Base-by-base conservation (phyloP, 2,888 invertebrate species). In the Entomobrya proxima region DNA sequence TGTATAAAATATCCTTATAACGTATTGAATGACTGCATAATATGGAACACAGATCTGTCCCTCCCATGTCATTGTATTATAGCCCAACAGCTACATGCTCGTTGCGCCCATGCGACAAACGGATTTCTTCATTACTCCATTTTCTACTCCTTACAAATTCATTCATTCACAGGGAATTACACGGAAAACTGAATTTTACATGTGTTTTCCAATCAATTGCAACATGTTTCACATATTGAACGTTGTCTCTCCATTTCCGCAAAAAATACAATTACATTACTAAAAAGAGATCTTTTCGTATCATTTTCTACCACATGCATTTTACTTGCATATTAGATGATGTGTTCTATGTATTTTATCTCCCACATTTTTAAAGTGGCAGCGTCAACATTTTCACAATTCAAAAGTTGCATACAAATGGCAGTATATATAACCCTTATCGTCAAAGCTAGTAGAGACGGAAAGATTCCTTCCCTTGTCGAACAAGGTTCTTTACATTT, bases 131-230 rank as follows among this genome's bases (percentile, higher is more conserved):
- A 24, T 37, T 69, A n/a, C 50, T 30, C 18, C 30, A 1, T 24
- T 37, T 21, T 40, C 69, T 1, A 11, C 21, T 35, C 6, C 35
- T 52, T 40, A 9, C 40, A 21, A 52, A 76, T 47, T 69, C 67
- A 69, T 78, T 69, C 69, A 80, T 55, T 35, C 76, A 76, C 21
- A 74, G 27, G 32, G 61, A 74, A 74, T 81, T 81, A 58, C 61
- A 61, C 9, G 24, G 61, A 69, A 40, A 82, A 82, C 74, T 77
- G 86, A 86, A 86, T 82, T 82, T 82, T 86, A 86, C 81, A 86
- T 86, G 77, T 86, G 82, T 86, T 86, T 82, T 82, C 77, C 81
- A 86, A 86, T 78, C 84, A 84, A 84, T 84, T 84, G 77, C 78
- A 77, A 67, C 58, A 84, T 72, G 75, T 82, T 82, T 37, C 64